phyloP scores from a whole-genome alignment of 2,888 invertebrate species.

The Chaitophorus viminalis region DNA sequence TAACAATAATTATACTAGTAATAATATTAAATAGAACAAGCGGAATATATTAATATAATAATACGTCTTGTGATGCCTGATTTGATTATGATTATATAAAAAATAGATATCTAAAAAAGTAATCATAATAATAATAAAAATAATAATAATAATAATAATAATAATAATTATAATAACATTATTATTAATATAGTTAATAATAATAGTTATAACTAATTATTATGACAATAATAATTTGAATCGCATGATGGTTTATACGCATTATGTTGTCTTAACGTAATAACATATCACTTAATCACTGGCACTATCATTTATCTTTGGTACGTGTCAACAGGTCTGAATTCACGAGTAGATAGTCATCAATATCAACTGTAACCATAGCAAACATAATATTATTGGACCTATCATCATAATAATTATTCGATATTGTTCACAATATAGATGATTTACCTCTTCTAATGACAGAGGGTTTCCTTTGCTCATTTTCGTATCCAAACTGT shows the following conservation, averaged over 20 bases:
- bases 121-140: neutral
- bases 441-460: constrained; percentile 74
- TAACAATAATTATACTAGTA: constrained; percentile 34
- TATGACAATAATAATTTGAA: constrained; percentile 19
- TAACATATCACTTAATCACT: constrained; percentile 49
- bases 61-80: constrained; percentile 26
- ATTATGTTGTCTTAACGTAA: neutral
- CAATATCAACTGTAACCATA: constrained; percentile 70
- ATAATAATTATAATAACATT: constrained; percentile 2
- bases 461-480: constrained; percentile 76
- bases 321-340: constrained; percentile 23
- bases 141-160: neutral
- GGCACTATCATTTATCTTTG: constrained; percentile 56
- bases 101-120: constrained; percentile 36
- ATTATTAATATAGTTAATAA: neutral
- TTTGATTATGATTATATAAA: constrained; percentile 55
- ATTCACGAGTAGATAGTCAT: constrained; percentile 74
- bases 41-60: neutral
- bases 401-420: neutral
- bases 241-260: neutral
- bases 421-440: neutral
- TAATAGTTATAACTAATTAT: neutral
- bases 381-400: constrained; percentile 40
- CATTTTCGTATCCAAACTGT: constrained; percentile 77
- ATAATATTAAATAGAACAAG: constrained; percentile 19